phyloP scores from a whole-genome alignment of 2,888 invertebrate species.

The Chrysolina oricalcia region DNA sequence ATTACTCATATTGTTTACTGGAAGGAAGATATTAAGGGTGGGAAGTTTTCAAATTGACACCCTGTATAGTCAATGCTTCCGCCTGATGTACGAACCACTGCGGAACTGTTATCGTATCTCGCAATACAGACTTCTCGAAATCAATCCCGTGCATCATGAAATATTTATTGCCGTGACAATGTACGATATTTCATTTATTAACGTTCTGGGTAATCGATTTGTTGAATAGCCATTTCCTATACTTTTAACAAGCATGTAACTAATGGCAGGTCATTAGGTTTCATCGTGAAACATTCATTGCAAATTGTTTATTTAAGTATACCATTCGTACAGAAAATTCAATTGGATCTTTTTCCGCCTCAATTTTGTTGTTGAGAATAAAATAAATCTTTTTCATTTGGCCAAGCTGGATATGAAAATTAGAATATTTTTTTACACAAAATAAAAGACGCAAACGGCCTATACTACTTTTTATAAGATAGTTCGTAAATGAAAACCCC shows the following conservation, averaged over 20 bases:
- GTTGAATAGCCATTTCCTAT: conserved; percentile 12
- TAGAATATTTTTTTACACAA: too few relatives aligned
- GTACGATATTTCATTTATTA: conserved; percentile 3
- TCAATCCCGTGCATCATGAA: background rate
- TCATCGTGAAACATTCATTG: background rate
- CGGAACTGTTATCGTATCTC: too few relatives aligned
- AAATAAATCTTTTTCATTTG: too few relatives aligned
- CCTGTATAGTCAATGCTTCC: too few relatives aligned
- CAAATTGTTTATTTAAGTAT: background rate
- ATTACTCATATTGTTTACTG: too few relatives aligned
- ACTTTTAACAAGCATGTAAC: background rate
- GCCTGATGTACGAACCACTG: too few relatives aligned
- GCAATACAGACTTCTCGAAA: background rate
- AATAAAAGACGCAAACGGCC: too few relatives aligned
- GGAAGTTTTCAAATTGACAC: too few relatives aligned
- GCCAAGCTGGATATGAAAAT: too few relatives aligned
- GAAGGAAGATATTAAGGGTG: too few relatives aligned
- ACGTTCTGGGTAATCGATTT: conserved; percentile 1
- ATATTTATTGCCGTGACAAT: background rate
- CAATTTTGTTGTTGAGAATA: background rate
- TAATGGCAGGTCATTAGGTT: background rate
- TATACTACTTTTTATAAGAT: too few relatives aligned
- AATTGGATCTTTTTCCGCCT: background rate
- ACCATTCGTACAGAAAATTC: background rate
- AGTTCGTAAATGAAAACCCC: too few relatives aligned